Base-by-base conservation (phyloP, 2,797 vertebrate genomes). In the Erethizon dorsatum region DNA sequence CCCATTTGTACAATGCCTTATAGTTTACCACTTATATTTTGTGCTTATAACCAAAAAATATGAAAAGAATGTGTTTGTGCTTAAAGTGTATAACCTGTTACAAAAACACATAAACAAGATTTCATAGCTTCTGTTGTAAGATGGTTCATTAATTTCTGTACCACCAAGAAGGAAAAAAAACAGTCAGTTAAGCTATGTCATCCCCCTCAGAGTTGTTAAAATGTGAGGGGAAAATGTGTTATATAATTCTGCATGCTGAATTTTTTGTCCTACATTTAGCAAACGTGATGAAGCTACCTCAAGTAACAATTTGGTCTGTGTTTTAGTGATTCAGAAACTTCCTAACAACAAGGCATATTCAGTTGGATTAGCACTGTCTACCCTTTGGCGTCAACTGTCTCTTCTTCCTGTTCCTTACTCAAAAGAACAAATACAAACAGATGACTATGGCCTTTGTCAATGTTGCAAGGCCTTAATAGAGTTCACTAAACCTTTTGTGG, bases 381-480 rank as follows among this genome's bases (percentile, higher is more conserved):
- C 99, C 90, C 98, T 99, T 82, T 99, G 99, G 97, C 98, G 98
- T 98, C 99, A 99, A 97, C 86, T 99, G 26, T 98, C 99, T 84
- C 97, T 98, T 63, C 98, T 99, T 95, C 99, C 99, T 6, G 99
- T 99, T 80, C 99, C 99, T 47, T 99, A 99, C 91, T 99, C 98
- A 37, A 96, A 97, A 96, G 98, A 99, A 98, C 99, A 99, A 98
- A 99, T 99, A 95, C 97, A 98, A 96, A 99, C 98, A 61, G 99
- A 99, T 65, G 98, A 98, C 77, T 97, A 99, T 18, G 99, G 99
- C 15, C 98, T 99, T 96, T 99, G 99, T 96, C 99, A 97, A 15
- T 99, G 99, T 98, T 99, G 99, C 97, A 90, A 88, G 15, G 99
- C 99, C 80, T 95, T 99, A 97, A 97, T 98, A 79, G 95, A 96